Base-by-base conservation (phyloP, 1,140 invertebrate genomes). In the Bombus picipes region DNA sequence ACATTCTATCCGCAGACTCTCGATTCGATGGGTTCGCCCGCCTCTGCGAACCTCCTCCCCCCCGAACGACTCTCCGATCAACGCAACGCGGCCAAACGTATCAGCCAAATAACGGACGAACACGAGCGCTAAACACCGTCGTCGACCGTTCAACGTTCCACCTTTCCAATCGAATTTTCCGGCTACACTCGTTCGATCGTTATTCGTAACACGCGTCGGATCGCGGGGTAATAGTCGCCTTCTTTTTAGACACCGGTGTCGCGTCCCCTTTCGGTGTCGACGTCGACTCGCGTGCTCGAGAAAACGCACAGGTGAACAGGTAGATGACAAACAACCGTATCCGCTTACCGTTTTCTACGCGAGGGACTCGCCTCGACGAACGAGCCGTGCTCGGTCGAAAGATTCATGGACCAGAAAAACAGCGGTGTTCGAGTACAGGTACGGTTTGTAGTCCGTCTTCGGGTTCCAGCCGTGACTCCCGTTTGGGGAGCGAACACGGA, bases 371-470 rank as follows among this genome's bases (percentile, higher is more conserved):
- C 88, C 84, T 72, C 90, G 87, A 41, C 77, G 81, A 76, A 41
- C 77, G 81, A 74, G 73, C 74, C 73, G 86, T 83, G 75, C 76
- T 85, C 86, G 90, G 90, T 92, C 92, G 88, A 88, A 92, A 92
- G 88, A 92, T 92, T 93, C 91, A 91, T 93, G 92, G 89, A 92
- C 91, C 92, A 91, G 92, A 93, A 93, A 92, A 93, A 91, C 88
- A 90, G 81, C 68, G 37, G 85, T 76, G 87, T 87, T 77, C 73
- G 81, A 66, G 34, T 37, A 80, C 87, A 83, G 70, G 83, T 78
- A 78, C 65, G 77, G 47, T 43, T 10, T 53, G 47, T 41, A 39
- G 37, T n/a, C 41, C n/a, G 70, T 53, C 43, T 39, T 68, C 59
- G 41, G 47, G 47, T 22, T 53, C 18, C 5, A 0, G 47, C 18